Evolutionary conservation across 2,797 vertebrate genomes (phyloP), one percentile per base, ranked within the genome.

Genomic region (Cercopithecus hamlyni): DNA sequence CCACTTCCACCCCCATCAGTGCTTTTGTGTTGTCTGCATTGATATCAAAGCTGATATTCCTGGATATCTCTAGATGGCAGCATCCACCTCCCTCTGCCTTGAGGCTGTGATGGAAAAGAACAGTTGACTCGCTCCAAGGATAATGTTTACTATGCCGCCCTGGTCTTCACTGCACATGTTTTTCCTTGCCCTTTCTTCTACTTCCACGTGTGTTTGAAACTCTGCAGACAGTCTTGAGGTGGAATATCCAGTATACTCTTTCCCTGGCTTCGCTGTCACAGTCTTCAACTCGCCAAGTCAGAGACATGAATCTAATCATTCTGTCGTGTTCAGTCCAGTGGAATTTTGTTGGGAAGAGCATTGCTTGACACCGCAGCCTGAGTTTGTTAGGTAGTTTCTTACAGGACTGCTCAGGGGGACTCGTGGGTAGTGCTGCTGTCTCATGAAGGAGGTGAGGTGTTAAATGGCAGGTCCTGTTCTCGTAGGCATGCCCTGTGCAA

Each of bases 31-130:
- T 20, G 43, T 33, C 82, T 70, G 86, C 0, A 0, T 9, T 12
- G 4, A 15, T 82, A 57, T 96, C 94, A 97, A 88, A 91, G 96
- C 33, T 1, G 1, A 72, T 94, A 89, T 95, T 82, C 90, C 58
- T 30, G 36, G 61, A 45, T 36, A 55, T 43, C 98, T 97, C 97
- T 98, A 96, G 90, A 24, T 97, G 89, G 95, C 85, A 98, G 98
- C 97, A 97, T 97, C 72, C 8, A 36, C 97, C 92, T 96, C 97
- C 72, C 86, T 98, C 58, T 97, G 95, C 97, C 97, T 96, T 11
- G 22, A 93, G 95, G 96, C 93, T 19, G 39, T 73, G 2, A 0
- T 24, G 33, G 88, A 48, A 45, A 58, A 80, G 43, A 84, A 27
- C 24, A 45, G 52, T 45, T 81, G 79, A 67, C 36, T 27, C 2